phyloP scores from a whole-genome alignment of 2,113 vertebrate genomes.

The Sceloporus tristichus region DNA sequence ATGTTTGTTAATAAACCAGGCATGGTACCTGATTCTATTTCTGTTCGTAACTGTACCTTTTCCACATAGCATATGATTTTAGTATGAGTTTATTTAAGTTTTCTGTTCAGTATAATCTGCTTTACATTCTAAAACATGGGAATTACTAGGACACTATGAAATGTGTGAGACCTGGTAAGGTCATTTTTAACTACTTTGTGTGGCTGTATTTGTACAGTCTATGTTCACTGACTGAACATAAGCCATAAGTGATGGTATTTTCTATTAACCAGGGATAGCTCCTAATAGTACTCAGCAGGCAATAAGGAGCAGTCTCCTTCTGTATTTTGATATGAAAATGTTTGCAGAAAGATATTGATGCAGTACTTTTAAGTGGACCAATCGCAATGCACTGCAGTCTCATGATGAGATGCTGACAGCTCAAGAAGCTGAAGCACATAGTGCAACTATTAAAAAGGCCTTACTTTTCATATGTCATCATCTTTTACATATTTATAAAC shows the following conservation, averaged over 20 bases:
- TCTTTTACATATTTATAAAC: slow-evolving; percentile 77
- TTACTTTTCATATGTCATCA: slow-evolving; percentile 82
- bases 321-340: slow-evolving; percentile 67
- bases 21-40: slow-evolving; percentile 54
- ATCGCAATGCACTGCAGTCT: slow-evolving; percentile 75
- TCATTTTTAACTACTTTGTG: slow-evolving; percentile 15
- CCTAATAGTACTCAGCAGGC: slow-evolving; percentile 58
- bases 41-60: slow-evolving; percentile 64
- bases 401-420: slow-evolving; percentile 56
- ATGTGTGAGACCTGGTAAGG: slow-evolving; percentile 8
- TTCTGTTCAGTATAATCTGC: slow-evolving; percentile 53
- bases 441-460: slow-evolving; percentile 85
- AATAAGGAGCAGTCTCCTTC: slow-evolving; percentile 71
- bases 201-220: slow-evolving; percentile 42
- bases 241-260: slow-evolving; percentile 77
- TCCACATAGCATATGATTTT: slow-evolving; percentile 49
- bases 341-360: slow-evolving; percentile 62
- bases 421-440: slow-evolving; percentile 60
- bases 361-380: slow-evolving; percentile 84
- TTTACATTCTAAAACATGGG: slow-evolving; percentile 51
- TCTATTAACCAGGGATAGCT: slow-evolving; percentile 60
- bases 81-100: slow-evolving; percentile 48
- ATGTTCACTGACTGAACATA: slow-evolving; percentile 71
- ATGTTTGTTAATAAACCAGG: slow-evolving; percentile 34
- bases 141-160: slow-evolving; percentile 29